Evolutionary conservation across 2,113 vertebrate species (phyloP).

Genomic region (Takifugu bimaculatus): DNA sequence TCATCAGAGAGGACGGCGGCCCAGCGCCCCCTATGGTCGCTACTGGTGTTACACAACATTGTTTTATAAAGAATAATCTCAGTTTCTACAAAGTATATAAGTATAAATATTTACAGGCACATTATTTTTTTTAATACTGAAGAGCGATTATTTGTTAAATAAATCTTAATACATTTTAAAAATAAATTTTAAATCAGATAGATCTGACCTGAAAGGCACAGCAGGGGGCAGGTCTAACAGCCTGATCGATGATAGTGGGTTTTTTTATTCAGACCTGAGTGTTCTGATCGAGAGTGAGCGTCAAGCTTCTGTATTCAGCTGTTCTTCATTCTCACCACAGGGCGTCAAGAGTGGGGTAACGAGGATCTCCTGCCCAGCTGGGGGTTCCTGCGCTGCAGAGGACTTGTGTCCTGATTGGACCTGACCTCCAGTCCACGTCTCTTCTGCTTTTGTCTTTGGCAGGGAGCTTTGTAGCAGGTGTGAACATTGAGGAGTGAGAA

Average conservation of each 20-base stretch:
- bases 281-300: not conserved
- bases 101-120: no score
- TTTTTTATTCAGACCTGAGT: not conserved
- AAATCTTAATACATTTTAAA: no score
- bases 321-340: constrained; percentile 59
- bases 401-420: constrained; percentile 81
- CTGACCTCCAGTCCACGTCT: constrained; percentile 74
- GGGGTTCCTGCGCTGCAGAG: constrained; percentile 82
- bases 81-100: no score
- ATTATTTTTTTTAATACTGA: no score
- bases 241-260: not conserved
- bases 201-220: no score
- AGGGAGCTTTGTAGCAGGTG: constrained; percentile 94
- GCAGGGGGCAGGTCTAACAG: not conserved
- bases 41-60: no score
- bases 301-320: not conserved
- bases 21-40: no score
- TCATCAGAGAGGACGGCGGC: no score
- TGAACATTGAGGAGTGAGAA: constrained; percentile 93
- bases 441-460: constrained; percentile 86
- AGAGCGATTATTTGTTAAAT: no score
- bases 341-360: constrained; percentile 68
- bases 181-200: no score
- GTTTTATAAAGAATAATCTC: no score
- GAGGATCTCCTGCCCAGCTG: constrained; percentile 87